Conservation (phyloP, 2,888 invertebrate species). For the Netelia fuscicornis region DNA sequence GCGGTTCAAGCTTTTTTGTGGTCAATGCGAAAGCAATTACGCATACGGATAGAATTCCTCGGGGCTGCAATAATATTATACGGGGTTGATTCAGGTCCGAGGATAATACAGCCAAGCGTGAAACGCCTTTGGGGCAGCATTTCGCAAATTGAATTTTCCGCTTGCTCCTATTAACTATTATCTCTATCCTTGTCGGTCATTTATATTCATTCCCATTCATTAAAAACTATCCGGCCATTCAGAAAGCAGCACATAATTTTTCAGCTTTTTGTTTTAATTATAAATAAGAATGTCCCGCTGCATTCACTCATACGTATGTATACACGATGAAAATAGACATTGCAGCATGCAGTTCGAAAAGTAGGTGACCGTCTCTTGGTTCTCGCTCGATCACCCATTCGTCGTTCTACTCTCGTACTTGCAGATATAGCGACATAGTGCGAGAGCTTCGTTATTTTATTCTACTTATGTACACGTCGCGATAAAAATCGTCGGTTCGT, state of each 20-base stretch:
- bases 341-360: constrained; percentile 44
- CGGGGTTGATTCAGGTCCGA: background rate
- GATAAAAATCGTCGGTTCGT: constrained; percentile 1
- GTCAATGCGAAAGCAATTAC: background rate
- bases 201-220: constrained; percentile 40
- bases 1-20: background rate
- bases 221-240: constrained; percentile 24
- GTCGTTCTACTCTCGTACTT: constrained; percentile 3
- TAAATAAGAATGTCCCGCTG: constrained; percentile 7
- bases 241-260: background rate
- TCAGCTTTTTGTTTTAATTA: constrained; percentile 25
- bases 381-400: constrained; percentile 18
- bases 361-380: constrained; percentile 50
- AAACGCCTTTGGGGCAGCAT: constrained; percentile 45
- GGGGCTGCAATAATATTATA: constrained; percentile 3
- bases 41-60: background rate
- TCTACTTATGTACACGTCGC: constrained; percentile 16
- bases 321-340: constrained; percentile 36
- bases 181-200: constrained; percentile 38
- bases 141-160: constrained; percentile 6
- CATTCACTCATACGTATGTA: background rate
- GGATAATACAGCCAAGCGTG: constrained; percentile 11
- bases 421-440: background rate
- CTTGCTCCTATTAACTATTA: constrained; percentile 11
- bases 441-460: constrained; percentile 20